A percentile compares a stretch with the other conserved stretches of the same genome.
Evolutionary conservation across 2,888 invertebrate species (phyloP).

Genomic region (Synergus gifuensis): DNA sequence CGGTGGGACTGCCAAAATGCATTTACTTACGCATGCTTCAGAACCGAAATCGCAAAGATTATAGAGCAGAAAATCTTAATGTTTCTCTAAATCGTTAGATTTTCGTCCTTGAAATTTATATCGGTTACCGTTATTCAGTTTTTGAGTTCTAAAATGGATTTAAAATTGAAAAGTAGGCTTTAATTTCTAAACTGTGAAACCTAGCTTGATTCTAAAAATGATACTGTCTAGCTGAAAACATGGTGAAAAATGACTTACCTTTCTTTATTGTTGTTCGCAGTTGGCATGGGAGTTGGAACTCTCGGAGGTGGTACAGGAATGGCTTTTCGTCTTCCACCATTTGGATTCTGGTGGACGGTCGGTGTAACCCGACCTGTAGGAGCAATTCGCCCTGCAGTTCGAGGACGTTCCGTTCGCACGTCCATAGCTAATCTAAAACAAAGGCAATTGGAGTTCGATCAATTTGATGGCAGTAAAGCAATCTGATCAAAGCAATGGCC

Average conservation of each 20-base stretch:
- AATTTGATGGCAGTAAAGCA: neutral
- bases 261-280: conserved; percentile 78
- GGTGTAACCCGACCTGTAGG: conserved; percentile 74
- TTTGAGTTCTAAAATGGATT: neutral
- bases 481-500: neutral
- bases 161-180: neutral
- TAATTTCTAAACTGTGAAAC: no score
- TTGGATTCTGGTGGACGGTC: conserved; percentile 70
- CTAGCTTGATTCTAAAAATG: no score
- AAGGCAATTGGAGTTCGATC: conserved; percentile 31
- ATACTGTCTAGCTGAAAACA: neutral
- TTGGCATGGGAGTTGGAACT: conserved; percentile 81
- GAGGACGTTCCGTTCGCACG: conserved; percentile 71
- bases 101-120: no score
- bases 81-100: no score
- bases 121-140: neutral
- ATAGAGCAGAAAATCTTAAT: neutral
- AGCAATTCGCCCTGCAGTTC: conserved; percentile 73
- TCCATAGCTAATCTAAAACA: conserved; percentile 70
- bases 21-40: conserved; percentile 22
- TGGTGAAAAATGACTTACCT: conserved; percentile 73
- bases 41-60: conserved; percentile 32
- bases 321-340: conserved; percentile 74
- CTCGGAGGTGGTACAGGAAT: conserved; percentile 81
- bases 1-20: conserved; percentile 42